Base-by-base conservation (phyloP, 1,140 invertebrate genomes). In the Microplitis demolitor region DNA sequence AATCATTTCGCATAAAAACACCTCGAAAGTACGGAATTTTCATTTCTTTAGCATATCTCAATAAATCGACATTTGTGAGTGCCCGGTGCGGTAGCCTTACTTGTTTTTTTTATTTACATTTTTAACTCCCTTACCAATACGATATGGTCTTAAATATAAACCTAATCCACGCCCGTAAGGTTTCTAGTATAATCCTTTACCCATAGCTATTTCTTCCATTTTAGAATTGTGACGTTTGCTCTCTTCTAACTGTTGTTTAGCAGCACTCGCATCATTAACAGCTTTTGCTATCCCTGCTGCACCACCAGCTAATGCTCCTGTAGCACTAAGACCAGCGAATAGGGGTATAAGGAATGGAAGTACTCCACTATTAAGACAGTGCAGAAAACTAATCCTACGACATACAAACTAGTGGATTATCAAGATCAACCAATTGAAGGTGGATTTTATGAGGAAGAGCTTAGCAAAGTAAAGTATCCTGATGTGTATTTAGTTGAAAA, bases 131-230 rank as follows among this genome's bases (percentile, higher is more conserved):
- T 54, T 54, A 5, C 13, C 53, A 13, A 13, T 3, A n/a, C 2
- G 13, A 54, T 69, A 45, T 13, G 33, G 5, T 8, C 31, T 33
- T n/a, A 73, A 62, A 66, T 69, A 71, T 14, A 79, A 60, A 54
- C 80, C 80, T 4, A 72, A 35, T 4, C 54, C 80, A 77, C 64
- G 81, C 73, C 79, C 78, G 62, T 80, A 79, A 58, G 74, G 81
- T 72, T 78, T 80, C 39, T 80, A 67, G 73, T 72, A 76, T 33
- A 82, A 54, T 34, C 80, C 79, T 54, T 78, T 77, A 50, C 80
- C 80, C 37, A 84, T 31, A 33, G 78, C 80, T 53, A 82, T 82
- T 4, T 75, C 63, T 76, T 83, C 80, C 75, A 84, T 83, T 66
- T 51, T 74, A 72, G 74, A 67, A 72, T 69, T 79, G 51, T 82